Base-by-base conservation (phyloP, 2,797 vertebrate species). In the Vipera latastei region DNA sequence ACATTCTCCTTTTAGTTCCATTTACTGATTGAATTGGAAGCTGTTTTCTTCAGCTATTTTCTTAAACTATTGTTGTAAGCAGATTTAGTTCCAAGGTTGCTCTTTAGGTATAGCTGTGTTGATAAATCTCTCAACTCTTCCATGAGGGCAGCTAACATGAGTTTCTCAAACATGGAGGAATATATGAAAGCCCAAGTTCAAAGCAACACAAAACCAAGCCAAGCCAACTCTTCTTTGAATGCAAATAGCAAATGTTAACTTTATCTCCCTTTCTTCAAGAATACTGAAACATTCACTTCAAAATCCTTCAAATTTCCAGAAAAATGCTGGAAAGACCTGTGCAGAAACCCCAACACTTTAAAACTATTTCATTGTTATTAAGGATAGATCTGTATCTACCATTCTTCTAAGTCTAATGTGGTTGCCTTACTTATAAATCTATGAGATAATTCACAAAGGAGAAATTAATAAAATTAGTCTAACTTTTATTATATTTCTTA, bases 11-110 rank as follows among this genome's bases (percentile, higher is more conserved):
- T 44, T 69, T 73, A 92, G 25, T 94, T 91, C 69, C 65, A 91
- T 65, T 94, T 90, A 73, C 91, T 92, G 91, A 90, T 89, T 91
- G 32, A 94, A 89, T 86, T 94, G 91, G 91, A 92, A 92, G 73
- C 59, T 22, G 51, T 89, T 91, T 53, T 86, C 57, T n/a, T 89
- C 12, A 18, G 51, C 59, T 92, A 83, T 92, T 91, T 89, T 83
- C 59, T 65, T 92, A 90, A 92, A 91, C 73, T 89, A 89, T 59
- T 92, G 69, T 69, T 91, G 59, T 89, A 92, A 94, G 89, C 61
- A 59, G 55, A 53, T 89, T 32, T 57, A 53, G 86, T 90, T 83
- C 83, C 78, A 56, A 85, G 32, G 85, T n/a, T 92, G 86, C 18
- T 85, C 20, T 88, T 38, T 51, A 57, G 57, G 51, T 61, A 28